Evolutionary conservation across 2,888 invertebrate genomes (phyloP).

Genomic region (Drosophila siamana): DNA sequence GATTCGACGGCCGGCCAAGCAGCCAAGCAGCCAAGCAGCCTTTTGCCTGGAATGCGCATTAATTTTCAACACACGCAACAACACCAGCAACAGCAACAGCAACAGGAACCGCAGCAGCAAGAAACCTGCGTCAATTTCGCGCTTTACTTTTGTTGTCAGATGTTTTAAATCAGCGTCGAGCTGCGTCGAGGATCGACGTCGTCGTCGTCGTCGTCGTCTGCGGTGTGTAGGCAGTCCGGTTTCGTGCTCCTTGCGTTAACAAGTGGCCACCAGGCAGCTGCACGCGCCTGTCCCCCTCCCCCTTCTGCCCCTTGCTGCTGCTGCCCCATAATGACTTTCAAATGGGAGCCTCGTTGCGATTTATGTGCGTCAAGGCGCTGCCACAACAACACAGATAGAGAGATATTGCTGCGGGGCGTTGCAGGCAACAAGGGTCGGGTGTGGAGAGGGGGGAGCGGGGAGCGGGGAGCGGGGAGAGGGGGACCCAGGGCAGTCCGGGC

Average conservation of each 20-base stretch:
- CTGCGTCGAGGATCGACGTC: slow-evolving; percentile 39
- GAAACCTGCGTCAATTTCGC: slow-evolving; percentile 80
- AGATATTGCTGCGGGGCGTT: slow-evolving; percentile 7
- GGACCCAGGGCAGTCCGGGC: slow-evolving; percentile 51
- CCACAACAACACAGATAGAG: slow-evolving; percentile 16
- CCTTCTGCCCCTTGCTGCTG: not conserved
- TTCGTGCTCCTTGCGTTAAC: slow-evolving; percentile 75
- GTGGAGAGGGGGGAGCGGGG: not conserved
- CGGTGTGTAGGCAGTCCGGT: slow-evolving; percentile 75
- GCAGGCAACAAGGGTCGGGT: too few species aligned
- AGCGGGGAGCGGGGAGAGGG: not conserved
- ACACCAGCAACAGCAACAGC: slow-evolving; percentile 36
- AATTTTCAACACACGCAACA: slow-evolving; percentile 77
- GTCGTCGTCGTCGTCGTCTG: not conserved
- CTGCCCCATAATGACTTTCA: slow-evolving; percentile 72
- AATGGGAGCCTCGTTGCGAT: slow-evolving; percentile 77
- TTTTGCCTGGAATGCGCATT: slow-evolving; percentile 77
- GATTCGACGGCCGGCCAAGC: not conserved
- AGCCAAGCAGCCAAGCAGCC: not conserved
- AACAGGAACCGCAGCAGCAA: slow-evolving; percentile 30
- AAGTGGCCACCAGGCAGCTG: slow-evolving; percentile 74
- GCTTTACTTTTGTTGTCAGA: slow-evolving; percentile 81
- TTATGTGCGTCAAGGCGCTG: slow-evolving; percentile 73
- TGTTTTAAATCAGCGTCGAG: slow-evolving; percentile 74
- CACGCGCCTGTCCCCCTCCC: slow-evolving; percentile 64